phyloP scores from a whole-genome alignment of 1,140 invertebrate species.

The Oreohelix idahoensis region DNA sequence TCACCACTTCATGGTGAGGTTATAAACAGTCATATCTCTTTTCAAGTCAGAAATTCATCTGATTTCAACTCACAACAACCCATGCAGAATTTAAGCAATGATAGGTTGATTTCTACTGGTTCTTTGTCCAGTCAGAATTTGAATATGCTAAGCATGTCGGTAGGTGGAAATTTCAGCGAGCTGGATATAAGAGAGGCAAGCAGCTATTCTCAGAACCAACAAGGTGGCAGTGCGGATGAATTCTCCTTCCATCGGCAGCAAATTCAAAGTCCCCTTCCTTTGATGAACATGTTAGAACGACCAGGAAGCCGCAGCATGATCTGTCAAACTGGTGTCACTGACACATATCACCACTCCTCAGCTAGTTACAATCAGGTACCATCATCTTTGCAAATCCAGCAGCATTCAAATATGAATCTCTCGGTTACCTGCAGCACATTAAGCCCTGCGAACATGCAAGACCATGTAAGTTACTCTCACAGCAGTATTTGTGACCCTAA shows the following conservation, averaged over 20 bases:
- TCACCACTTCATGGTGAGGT: background rate
- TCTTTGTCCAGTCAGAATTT: background rate
- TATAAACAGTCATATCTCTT: background rate
- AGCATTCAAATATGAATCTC: conserved; percentile 15
- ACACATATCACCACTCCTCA: background rate
- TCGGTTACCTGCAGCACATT: background rate
- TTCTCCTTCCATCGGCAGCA: background rate
- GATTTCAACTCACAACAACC: background rate
- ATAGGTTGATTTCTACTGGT: background rate
- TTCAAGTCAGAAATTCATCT: background rate
- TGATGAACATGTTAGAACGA: conserved; percentile 22
- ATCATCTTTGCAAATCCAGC: background rate
- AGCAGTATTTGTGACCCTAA: background rate
- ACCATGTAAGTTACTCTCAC: background rate
- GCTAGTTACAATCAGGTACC: background rate
- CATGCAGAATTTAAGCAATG: background rate
- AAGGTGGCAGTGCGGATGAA: background rate
- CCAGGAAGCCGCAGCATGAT: conserved; percentile 33
- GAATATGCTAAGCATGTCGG: background rate
- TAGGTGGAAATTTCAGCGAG: background rate
- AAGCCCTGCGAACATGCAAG: background rate
- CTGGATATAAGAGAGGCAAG: background rate
- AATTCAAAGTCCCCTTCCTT: conserved; percentile 9
- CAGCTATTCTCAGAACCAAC: background rate
- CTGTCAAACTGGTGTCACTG: background rate